Conservation (phyloP, 2,888 invertebrate species). For the Epinotia bilunana region DNA sequence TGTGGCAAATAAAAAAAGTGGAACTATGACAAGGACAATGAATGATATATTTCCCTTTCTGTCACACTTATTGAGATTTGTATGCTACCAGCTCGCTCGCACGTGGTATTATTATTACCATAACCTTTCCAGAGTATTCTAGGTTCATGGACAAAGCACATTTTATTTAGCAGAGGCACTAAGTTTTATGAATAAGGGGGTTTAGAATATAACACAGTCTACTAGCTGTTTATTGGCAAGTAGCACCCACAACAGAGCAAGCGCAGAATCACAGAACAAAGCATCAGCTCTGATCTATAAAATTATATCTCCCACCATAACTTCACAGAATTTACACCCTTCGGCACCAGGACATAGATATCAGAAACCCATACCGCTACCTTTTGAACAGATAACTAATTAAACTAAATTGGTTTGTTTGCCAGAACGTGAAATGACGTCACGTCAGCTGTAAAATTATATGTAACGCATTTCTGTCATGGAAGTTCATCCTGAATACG, state of each 20-base stretch:
- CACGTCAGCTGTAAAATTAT: conserved; percentile 26
- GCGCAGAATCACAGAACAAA: neutral
- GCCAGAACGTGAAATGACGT: conserved; percentile 30
- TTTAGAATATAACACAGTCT: neutral
- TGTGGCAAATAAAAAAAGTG: too few species aligned
- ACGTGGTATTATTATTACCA: too few species aligned
- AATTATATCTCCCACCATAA: neutral
- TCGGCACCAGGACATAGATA: neutral
- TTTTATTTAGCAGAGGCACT: too few species aligned
- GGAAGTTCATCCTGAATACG: neutral
- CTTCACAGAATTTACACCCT: neutral
- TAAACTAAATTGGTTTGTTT: conserved; percentile 33
- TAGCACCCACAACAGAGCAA: neutral
- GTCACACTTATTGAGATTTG: too few species aligned
- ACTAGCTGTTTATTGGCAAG: neutral
- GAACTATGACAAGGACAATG: too few species aligned
- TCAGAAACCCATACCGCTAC: neutral
- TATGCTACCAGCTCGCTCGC: too few species aligned
- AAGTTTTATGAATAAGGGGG: too few species aligned
- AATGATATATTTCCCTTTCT: too few species aligned
- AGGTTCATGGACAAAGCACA: too few species aligned
- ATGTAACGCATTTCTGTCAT: neutral
- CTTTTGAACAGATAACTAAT: conserved; percentile 14
- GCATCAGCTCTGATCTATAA: neutral
- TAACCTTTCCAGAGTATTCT: too few species aligned